A percentile compares a stretch with the other conserved stretches of the same genome.
phyloP scores from a whole-genome alignment of 2,113 vertebrate species.

The Toxostoma redivivum region DNA sequence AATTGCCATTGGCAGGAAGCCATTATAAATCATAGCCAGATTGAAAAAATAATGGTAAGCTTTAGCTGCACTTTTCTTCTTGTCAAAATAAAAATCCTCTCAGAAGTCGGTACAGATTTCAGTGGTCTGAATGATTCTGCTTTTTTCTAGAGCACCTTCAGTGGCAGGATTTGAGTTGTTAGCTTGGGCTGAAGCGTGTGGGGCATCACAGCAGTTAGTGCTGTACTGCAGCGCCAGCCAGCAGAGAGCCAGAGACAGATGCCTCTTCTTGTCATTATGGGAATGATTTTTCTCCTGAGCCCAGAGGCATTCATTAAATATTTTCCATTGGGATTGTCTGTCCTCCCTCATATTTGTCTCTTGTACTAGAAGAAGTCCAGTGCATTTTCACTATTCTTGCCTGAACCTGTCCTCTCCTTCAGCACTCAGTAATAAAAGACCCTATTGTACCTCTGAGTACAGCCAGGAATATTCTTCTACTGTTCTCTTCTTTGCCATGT shows the following conservation, averaged over 20 bases:
- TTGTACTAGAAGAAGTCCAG: not conserved
- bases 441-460: not conserved
- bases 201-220: not conserved
- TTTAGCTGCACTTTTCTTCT: not conserved
- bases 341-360: not conserved
- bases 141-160: not conserved
- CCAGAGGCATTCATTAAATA: not conserved
- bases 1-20: slow-evolving; percentile 1
- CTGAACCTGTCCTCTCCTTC: not conserved
- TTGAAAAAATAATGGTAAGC: not conserved
- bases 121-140: not conserved
- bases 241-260: not conserved
- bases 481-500: not conserved
- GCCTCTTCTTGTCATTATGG: not conserved
- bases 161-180: not conserved
- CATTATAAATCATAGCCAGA: not conserved
- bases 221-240: not conserved
- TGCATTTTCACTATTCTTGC: not conserved
- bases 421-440: not conserved
- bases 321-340: not conserved
- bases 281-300: not conserved
- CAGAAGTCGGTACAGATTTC: not conserved
- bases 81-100: not conserved
- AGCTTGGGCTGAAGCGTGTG: fast-evolving
- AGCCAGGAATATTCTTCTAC: not conserved